A percentile compares a stretch with the other conserved stretches of the same genome.
Evolutionary conservation across 2,797 vertebrate species (phyloP).

Genomic region (Ceyx erithaca): DNA sequence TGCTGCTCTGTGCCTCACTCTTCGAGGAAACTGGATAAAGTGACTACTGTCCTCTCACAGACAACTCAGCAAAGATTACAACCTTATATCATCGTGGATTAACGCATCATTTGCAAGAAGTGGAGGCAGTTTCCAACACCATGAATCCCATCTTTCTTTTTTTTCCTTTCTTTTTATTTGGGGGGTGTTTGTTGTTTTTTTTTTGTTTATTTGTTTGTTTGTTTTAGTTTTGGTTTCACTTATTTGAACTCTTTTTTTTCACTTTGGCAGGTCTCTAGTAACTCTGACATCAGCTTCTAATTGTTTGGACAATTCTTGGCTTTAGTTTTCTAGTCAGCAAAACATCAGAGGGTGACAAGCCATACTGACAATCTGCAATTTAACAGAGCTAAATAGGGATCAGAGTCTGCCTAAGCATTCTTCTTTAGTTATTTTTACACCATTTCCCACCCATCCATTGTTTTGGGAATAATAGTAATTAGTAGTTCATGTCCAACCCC

Average conservation of each 20-base stretch:
- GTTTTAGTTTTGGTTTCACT: rapidly evolving
- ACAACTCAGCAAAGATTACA: neutral
- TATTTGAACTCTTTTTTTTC: neutral
- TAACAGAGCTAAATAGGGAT: conserved; percentile 37
- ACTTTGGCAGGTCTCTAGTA: neutral
- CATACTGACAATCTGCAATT: conserved; percentile 12
- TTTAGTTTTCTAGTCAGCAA: conserved; percentile 17
- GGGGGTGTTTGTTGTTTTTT: neutral
- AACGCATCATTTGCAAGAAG: neutral
- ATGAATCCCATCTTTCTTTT: neutral
- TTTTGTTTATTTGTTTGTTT: neutral
- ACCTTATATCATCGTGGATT: neutral
- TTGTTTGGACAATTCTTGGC: neutral
- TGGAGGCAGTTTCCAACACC: neutral
- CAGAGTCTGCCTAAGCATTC: conserved; percentile 40
- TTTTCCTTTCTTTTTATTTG: rapidly evolving
- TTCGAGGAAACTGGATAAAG: neutral
- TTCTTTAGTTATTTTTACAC: conserved; percentile 36
- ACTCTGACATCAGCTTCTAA: conserved; percentile 15
- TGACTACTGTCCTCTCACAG: neutral
- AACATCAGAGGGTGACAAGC: conserved; percentile 39
- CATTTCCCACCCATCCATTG: neutral
- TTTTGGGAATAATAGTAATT: neutral
- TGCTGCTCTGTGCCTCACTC: neutral
- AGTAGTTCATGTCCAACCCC: neutral